phyloP scores from a whole-genome alignment of 2,113 vertebrate genomes.

The Danionella cerebrum region DNA sequence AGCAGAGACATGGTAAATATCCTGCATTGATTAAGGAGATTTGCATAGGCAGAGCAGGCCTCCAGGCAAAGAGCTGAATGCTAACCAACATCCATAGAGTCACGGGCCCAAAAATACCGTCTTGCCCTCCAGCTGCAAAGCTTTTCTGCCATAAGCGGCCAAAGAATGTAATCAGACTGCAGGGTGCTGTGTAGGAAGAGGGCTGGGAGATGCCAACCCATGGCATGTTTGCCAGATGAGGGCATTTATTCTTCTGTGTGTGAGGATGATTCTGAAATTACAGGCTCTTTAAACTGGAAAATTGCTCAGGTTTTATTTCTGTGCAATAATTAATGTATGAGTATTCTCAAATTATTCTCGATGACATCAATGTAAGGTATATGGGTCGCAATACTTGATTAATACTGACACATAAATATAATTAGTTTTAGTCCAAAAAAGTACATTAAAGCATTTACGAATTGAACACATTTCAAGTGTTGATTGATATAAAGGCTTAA shows the following conservation, averaged over 20 bases:
- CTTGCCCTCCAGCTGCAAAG: constrained; percentile 13
- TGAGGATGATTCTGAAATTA: neutral
- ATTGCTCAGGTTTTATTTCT: neutral
- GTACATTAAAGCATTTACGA: no score
- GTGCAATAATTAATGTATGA: no score
- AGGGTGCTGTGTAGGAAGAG: neutral
- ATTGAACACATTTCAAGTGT: no score
- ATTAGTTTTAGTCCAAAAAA: no score
- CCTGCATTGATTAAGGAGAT: constrained; percentile 46
- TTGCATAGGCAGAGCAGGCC: constrained; percentile 38
- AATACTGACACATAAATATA: no score
- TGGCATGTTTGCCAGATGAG: neutral
- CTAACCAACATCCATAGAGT: constrained; percentile 34
- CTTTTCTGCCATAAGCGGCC: neutral
- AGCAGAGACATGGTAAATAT: constrained; percentile 40
- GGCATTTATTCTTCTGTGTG: neutral
- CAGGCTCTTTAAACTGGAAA: neutral
- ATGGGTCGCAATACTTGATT: no score
- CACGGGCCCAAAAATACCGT: constrained; percentile 27
- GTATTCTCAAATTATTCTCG: no score
- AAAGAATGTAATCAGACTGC: neutral
- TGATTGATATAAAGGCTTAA: no score
- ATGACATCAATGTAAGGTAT: no score
- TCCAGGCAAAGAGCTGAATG: constrained; percentile 33
- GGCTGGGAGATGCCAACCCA: neutral